Percentiles rank a stretch among this genome's conserved stretches.
Evolutionary conservation across 2,888 invertebrate genomes (phyloP).

Genomic region (Ochropleura leucogaster): DNA sequence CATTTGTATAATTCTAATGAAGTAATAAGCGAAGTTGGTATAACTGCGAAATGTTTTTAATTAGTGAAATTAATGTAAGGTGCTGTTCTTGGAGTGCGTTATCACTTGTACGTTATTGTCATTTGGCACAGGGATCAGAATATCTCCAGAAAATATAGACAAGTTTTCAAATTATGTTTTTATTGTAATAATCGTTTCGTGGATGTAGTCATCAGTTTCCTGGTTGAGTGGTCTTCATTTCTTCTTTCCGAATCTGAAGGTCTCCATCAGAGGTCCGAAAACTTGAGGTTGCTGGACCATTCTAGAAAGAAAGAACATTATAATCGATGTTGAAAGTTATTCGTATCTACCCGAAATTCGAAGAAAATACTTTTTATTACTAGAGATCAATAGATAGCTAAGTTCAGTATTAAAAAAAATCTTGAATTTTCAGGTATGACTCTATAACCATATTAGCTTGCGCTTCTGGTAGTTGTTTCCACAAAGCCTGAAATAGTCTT

Average conservation of each 20-base stretch:
- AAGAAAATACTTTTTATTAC: too few species aligned
- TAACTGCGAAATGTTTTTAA: background rate
- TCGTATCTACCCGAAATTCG: background rate
- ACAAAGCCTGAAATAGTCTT: background rate
- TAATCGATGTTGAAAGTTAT: background rate
- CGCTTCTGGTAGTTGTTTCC: background rate
- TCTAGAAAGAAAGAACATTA: constrained; percentile 21
- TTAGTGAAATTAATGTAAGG: too few species aligned
- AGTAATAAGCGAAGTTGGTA: background rate
- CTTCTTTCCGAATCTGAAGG: constrained; percentile 38
- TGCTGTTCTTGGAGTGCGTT: too few species aligned
- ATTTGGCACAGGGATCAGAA: background rate
- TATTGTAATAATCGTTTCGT: background rate
- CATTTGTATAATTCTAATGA: too few species aligned
- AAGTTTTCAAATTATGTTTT: background rate
- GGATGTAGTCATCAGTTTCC: background rate
- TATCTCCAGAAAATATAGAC: background rate
- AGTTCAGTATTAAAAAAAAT: background rate
- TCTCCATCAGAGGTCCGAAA: constrained; percentile 37
- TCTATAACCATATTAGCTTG: background rate
- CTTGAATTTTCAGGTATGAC: background rate
- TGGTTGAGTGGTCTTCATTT: constrained; percentile 9
- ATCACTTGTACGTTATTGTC: background rate
- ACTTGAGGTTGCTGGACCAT: constrained; percentile 18
- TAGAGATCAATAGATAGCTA: background rate